Evolutionary conservation across 2,888 invertebrate species (phyloP).

Genomic region (Diachrysia chrysitis): DNA sequence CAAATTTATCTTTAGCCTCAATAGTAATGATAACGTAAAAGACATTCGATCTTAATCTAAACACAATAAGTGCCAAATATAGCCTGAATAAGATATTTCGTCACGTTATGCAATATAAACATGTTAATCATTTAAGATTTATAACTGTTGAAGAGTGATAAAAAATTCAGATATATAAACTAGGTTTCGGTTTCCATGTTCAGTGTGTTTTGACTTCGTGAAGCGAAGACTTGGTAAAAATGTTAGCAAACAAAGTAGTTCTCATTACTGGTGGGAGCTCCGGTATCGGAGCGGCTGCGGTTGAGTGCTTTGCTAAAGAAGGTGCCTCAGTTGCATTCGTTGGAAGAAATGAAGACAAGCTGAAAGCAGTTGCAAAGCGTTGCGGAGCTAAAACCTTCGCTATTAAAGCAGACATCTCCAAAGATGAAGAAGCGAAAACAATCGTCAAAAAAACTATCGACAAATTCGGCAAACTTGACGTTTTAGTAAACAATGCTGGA

Average conservation of each 20-base stretch:
- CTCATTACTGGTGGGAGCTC: conserved; percentile 88
- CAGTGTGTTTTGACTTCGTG: too few relatives aligned
- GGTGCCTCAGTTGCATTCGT: conserved; percentile 90
- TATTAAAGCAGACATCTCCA: conserved; percentile 66
- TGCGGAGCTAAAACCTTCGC: conserved; percentile 57
- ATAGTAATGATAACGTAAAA: too few relatives aligned
- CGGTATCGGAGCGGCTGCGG: conserved; percentile 91
- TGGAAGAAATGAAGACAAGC: conserved; percentile 90
- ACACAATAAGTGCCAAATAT: too few relatives aligned
- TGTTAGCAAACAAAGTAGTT: conserved; percentile 69
- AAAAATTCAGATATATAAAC: too few relatives aligned
- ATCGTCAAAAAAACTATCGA: conserved; percentile 63
- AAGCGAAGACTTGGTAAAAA: conserved; percentile 15
- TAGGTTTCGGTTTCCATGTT: too few relatives aligned
- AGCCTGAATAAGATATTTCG: too few relatives aligned
- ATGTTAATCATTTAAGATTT: too few relatives aligned
- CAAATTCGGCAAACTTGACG: conserved; percentile 63
- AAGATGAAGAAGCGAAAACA: conserved; percentile 59
- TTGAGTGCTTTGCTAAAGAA: conserved; percentile 89
- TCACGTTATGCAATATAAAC: too few relatives aligned
- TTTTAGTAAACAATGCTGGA: conserved; percentile 70
- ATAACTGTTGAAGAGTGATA: too few relatives aligned
- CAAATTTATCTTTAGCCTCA: too few relatives aligned
- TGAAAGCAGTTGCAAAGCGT: conserved; percentile 85
- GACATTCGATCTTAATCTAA: too few relatives aligned